Base-by-base conservation (phyloP, 2,113 vertebrate genomes). In the Scophthalmus maximus region DNA sequence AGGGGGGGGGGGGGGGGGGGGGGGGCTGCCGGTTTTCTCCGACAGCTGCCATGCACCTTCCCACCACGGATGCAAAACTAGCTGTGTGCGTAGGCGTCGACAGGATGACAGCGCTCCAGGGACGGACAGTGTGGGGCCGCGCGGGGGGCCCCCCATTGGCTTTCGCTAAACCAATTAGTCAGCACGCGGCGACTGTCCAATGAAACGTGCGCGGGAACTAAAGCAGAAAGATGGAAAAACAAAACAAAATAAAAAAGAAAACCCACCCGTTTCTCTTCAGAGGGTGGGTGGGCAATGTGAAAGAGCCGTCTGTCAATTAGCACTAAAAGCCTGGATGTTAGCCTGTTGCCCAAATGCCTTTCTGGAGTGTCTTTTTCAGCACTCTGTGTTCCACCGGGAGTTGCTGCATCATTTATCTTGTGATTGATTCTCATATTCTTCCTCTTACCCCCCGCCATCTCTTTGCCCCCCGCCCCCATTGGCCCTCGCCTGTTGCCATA, bases 91-190 rank as follows among this genome's bases (percentile, higher is more conserved):
- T 83, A 68, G 87, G 81, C 76, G 64, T 73, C 56, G 63, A 76
- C 82, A 75, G 74, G 80, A 75, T 88, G 89, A 87, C 87, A 83
- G 79, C 74, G 7, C 81, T 68, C 76, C 71, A 2, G 76, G 81
- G 83, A 86, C 29, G 65, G 78, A 77, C 73, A 34, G 55, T 68
- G 80, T 23, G 25, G 66, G 68, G 75, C 73, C 20, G 60, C 32
- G 79, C 51, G 73, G 69, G n/a, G n/a, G n/a, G n/a, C n/a, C n/a
- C n/a, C 58, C 78, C 30, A 10, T 25, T 18, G 77, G 67, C 86
- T 83, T n/a, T 62, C 10, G 67, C 84, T 67, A 73, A n/a, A 82
- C 88, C 90, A 92, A 91, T 94, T 93, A 94, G 89, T n/a, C 86
- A 83, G 89, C 86, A 82, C 85, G 61, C 64, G 42, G 69, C 73